These are phyloP conservation scores for Dasyprocta punctata DNA, from an alignment of 2,113 vertebrate genomes.

Conservation along the genomic window DNA sequence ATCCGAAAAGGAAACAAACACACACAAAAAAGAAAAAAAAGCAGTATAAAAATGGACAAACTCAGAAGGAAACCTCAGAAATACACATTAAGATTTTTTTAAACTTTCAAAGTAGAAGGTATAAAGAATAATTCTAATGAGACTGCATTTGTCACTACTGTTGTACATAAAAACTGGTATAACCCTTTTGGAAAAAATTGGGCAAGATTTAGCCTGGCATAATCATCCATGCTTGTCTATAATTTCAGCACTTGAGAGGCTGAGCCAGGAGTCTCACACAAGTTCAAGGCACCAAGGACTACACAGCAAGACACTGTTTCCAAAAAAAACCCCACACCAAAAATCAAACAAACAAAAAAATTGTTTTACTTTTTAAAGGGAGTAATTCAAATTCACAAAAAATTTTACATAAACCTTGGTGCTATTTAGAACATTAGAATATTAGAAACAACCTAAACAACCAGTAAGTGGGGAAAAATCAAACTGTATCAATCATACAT, in stretches of 20 bases:
- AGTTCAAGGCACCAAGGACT: neutral
- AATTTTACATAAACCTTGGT: neutral
- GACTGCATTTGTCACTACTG: neutral
- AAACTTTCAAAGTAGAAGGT: slow-evolving; percentile 9
- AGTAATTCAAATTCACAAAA: slow-evolving; percentile 38
- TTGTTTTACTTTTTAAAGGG: neutral
- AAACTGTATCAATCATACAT: neutral
- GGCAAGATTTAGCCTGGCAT: neutral
- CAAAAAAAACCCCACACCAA: neutral
- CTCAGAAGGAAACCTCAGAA: slow-evolving; percentile 7
- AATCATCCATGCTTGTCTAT: neutral
- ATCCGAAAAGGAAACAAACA: neutral
- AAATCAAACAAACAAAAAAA: neutral
- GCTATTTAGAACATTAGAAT: neutral
- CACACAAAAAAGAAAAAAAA: neutral
- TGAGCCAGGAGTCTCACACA: neutral
- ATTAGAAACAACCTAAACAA: neutral
- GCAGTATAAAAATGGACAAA: neutral
- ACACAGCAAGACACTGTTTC: neutral
- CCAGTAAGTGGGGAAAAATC: neutral
- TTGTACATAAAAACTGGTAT: neutral
- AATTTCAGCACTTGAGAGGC: neutral
- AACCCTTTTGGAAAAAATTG: neutral
- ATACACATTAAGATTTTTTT: neutral
- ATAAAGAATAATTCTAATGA: neutral